Evolutionary conservation across 2,797 vertebrate genomes (phyloP).

Genomic region (Champsocephalus gunnari): DNA sequence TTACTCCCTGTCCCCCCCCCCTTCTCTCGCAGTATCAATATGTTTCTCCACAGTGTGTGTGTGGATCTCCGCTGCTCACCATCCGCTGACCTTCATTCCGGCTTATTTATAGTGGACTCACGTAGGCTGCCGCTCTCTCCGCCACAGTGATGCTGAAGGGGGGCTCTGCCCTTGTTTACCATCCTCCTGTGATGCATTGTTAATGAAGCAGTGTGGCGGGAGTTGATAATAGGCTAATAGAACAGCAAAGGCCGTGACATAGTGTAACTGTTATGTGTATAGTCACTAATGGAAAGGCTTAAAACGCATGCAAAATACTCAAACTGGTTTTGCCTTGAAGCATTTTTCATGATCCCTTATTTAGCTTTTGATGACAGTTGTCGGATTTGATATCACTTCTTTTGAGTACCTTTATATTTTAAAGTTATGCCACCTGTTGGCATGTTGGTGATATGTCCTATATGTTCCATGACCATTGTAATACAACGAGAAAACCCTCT

Average conservation of each 20-base stretch:
- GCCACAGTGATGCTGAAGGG: slow-evolving; percentile 57
- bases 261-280: slow-evolving; percentile 14
- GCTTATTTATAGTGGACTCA: slow-evolving; percentile 81
- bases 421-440: neutral
- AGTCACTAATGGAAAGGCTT: neutral
- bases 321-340: neutral
- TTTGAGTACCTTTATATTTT: neutral
- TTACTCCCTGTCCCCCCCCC: slow-evolving; percentile 14
- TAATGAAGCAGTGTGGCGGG: slow-evolving; percentile 59
- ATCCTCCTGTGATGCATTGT: slow-evolving; percentile 65
- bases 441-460: neutral
- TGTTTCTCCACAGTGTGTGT: slow-evolving; percentile 36
- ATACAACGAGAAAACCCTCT: neutral
- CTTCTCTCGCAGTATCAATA: slow-evolving; percentile 53
- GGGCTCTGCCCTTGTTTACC: slow-evolving; percentile 67
- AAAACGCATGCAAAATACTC: neutral
- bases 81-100: slow-evolving; percentile 76
- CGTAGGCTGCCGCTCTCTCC: slow-evolving; percentile 62
- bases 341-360: neutral
- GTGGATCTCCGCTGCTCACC: slow-evolving; percentile 45
- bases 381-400: neutral
- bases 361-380: neutral
- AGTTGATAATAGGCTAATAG: slow-evolving; percentile 36
- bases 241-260: slow-evolving; percentile 18
- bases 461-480: neutral